phyloP scores from a whole-genome alignment of 2,113 vertebrate species.

The Litocranius walleri region DNA sequence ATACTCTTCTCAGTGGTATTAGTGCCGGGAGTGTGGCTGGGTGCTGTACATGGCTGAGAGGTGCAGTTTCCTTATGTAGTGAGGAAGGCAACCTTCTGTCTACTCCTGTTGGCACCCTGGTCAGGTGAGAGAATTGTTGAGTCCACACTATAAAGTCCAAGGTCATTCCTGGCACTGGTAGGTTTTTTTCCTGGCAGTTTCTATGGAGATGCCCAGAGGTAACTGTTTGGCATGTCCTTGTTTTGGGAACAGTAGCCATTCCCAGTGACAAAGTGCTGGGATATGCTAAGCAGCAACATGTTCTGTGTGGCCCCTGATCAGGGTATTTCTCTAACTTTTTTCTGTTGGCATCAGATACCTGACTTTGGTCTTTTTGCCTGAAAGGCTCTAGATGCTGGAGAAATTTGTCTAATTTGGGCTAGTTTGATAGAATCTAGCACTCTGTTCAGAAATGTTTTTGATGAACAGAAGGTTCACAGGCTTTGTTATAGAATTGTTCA shows the following conservation, averaged over 20 bases:
- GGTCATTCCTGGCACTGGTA: constrained; percentile 19
- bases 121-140: not conserved
- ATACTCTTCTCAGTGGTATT: not conserved
- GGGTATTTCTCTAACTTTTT: not conserved
- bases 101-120: not conserved
- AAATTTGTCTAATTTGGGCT: constrained; percentile 14
- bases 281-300: not conserved
- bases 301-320: not conserved
- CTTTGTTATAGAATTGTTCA: constrained; percentile 36
- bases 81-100: not conserved
- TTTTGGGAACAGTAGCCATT: constrained; percentile 2
- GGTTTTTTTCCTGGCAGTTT: constrained; percentile 7
- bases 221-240: not conserved
- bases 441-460: constrained; percentile 40
- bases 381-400: not conserved
- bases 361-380: constrained; percentile 7
- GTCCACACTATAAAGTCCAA: constrained; percentile 9
- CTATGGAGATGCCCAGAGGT: constrained; percentile 28
- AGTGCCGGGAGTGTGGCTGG: not conserved
- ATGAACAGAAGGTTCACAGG: constrained; percentile 31
- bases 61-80: not conserved
- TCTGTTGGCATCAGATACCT: not conserved
- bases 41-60: not conserved
- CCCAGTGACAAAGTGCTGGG: not conserved
- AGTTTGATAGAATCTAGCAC: constrained; percentile 31